Evolutionary conservation across 2,888 invertebrate species (phyloP).

Genomic region (Andricus curvator): DNA sequence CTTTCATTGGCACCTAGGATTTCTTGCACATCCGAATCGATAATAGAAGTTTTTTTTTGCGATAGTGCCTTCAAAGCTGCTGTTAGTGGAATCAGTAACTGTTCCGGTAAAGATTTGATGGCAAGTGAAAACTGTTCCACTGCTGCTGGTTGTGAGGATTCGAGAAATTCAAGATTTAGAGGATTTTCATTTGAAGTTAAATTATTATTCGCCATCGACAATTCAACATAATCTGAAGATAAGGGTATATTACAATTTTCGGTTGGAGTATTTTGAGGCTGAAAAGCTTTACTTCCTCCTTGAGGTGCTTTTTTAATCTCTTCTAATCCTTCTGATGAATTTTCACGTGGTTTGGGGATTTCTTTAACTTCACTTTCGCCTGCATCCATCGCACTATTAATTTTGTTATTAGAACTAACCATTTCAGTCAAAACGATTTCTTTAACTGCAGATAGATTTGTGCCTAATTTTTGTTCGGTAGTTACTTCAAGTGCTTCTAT

Average conservation of each 20-base stretch:
- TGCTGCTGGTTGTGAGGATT: slow-evolving; percentile 52
- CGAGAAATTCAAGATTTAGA: background rate
- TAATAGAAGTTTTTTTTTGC: slow-evolving; percentile 57
- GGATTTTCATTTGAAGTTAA: background rate
- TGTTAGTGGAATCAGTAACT: slow-evolving; percentile 69
- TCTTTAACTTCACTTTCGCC: too few relatives aligned
- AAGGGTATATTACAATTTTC: too few relatives aligned
- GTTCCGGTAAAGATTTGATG: slow-evolving; percentile 71
- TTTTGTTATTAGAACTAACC: too few relatives aligned
- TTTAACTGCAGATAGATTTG: background rate
- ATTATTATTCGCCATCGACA: background rate
- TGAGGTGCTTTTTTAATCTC: background rate
- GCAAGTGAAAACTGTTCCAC: slow-evolving; percentile 70
- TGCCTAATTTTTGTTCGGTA: background rate
- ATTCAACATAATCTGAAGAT: background rate
- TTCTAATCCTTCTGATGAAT: background rate
- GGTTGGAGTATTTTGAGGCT: too few relatives aligned
- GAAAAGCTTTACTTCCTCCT: too few relatives aligned
- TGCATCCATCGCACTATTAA: too few relatives aligned
- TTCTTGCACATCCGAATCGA: background rate
- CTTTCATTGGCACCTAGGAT: background rate
- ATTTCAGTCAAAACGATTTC: background rate
- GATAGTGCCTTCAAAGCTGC: slow-evolving; percentile 69
- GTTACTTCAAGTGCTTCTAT: background rate
- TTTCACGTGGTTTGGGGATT: background rate